Evolutionary conservation across 2,113 vertebrate species (phyloP).

Genomic region (Oxygymnocypris stewartii): DNA sequence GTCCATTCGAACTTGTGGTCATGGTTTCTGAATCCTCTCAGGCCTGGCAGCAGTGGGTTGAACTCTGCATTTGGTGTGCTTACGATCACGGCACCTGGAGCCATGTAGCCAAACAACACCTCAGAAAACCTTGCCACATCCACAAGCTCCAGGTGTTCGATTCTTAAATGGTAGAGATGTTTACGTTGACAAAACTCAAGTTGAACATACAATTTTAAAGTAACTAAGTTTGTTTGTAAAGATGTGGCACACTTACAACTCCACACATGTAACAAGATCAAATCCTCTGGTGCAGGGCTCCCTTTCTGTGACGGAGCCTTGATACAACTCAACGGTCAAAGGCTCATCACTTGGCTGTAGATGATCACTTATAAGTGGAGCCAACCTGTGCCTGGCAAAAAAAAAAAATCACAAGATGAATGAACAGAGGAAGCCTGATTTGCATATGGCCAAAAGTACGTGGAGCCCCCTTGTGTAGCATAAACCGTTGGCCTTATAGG

Average conservation of each 20-base stretch:
- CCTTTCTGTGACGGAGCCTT: constrained; percentile 86
- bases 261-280: constrained; percentile 87
- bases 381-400: constrained; percentile 75
- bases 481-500: neutral
- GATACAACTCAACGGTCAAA: constrained; percentile 82
- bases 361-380: constrained; percentile 81
- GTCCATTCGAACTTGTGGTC: constrained; percentile 98
- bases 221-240: neutral
- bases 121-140: constrained; percentile 84
- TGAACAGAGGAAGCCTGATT: neutral
- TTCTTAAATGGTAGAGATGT: constrained; percentile 70
- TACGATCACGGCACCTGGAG: constrained; percentile 81
- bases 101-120: constrained; percentile 91
- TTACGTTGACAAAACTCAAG: neutral
- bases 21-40: constrained; percentile 77
- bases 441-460: neutral
- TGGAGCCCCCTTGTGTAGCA: neutral
- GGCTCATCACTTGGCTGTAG: constrained; percentile 79
- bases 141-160: constrained; percentile 85
- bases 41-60: constrained; percentile 81
- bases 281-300: constrained; percentile 88
- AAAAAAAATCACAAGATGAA: neutral
- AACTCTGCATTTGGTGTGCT: constrained; percentile 94
- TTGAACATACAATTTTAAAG: neutral
- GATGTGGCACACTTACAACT: constrained; percentile 82